Base-by-base conservation (phyloP, 1,140 invertebrate species). In the Drosophila pseudoananassae region DNA sequence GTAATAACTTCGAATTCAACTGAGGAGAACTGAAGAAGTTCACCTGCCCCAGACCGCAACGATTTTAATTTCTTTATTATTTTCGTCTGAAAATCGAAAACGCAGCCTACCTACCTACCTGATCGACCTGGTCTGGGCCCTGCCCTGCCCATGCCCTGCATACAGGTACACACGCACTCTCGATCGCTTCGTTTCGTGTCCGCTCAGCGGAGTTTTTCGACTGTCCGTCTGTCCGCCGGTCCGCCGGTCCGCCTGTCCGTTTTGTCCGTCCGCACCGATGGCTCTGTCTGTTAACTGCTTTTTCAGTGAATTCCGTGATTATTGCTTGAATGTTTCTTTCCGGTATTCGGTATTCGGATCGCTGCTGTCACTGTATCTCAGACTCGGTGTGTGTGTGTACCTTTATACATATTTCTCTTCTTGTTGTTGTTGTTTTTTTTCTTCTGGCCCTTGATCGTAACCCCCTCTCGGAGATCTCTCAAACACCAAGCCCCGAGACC, bases 221-320 rank as follows among this genome's bases (percentile, higher is more conserved):
- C 58, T 56, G 20, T 20, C 20, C 20, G 69, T n/a, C 10, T 40
- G 33, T 51, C 29, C 3, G 54, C 27, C 63, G n/a, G n/a, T n/a
- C n/a, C 59, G 75, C 56, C 23, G 1, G 23, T 23, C 23, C 23
- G 23, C 23, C 23, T 43, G 40, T 14, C n/a, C 59, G 69, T n/a
- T 15, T 14, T 43, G 36, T 51, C 31, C 4, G 55, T 38, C 68
- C 59, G 75, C 60, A 9, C 31, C 31, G 31, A 33, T 17, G 40
- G 43, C 43, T 46, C 78, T 73, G 81, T 83, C 83, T 84, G 84
- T 87, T 87, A 87, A 87, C 83, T 87, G 83, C 83, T 87, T 87
- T 87, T 87, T 87, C 84, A 87, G 83, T 87, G 83, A 87, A 87
- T 87, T 87, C 83, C 83, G 84, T 87, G 83, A 87, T 87, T 87